Evolutionary conservation across 2,797 vertebrate species (phyloP).

Genomic region (Schizothorax lantsangensis): DNA sequence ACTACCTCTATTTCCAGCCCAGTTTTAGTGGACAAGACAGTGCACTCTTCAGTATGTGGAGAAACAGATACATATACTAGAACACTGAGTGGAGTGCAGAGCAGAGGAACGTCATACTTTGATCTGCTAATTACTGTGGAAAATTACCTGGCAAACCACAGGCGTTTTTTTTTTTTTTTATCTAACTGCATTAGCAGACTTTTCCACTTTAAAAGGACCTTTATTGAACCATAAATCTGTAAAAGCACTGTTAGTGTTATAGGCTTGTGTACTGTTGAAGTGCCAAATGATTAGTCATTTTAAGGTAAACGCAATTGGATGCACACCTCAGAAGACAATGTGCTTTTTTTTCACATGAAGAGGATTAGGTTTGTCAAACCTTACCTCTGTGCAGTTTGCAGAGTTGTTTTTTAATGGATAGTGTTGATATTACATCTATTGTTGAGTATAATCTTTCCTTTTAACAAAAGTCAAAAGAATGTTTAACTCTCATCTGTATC

Average conservation of each 20-base stretch:
- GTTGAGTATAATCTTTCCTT: neutral
- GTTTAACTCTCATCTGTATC: slow-evolving; percentile 62
- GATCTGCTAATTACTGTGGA: slow-evolving; percentile 74
- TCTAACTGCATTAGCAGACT: slow-evolving; percentile 64
- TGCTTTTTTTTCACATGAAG: neutral
- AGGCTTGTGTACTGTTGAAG: slow-evolving; percentile 2
- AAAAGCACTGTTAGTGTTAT: neutral
- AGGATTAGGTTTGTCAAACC: neutral
- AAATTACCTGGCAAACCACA: slow-evolving; percentile 68
- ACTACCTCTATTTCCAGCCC: neutral
- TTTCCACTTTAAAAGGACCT: slow-evolving; percentile 29
- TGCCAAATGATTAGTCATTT: slow-evolving; percentile 33
- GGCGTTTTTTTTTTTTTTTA: slow-evolving; percentile 1
- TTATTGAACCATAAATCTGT: slow-evolving; percentile 35
- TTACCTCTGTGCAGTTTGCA: no score
- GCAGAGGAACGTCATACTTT: slow-evolving; percentile 68
- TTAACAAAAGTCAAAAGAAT: slow-evolving; percentile 46
- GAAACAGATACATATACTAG: neutral
- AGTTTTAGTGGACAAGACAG: neutral
- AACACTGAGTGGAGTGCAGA: slow-evolving; percentile 38
- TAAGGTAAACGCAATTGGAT: neutral
- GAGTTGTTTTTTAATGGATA: neutral
- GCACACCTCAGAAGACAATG: slow-evolving; percentile 4
- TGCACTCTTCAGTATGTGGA: neutral
- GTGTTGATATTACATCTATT: neutral